A percentile compares a stretch with the other conserved stretches of the same genome.
These are phyloP conservation scores for Leuctra nigra DNA, from an alignment of 2,888 invertebrate genomes.

Conservation along the genomic window DNA sequence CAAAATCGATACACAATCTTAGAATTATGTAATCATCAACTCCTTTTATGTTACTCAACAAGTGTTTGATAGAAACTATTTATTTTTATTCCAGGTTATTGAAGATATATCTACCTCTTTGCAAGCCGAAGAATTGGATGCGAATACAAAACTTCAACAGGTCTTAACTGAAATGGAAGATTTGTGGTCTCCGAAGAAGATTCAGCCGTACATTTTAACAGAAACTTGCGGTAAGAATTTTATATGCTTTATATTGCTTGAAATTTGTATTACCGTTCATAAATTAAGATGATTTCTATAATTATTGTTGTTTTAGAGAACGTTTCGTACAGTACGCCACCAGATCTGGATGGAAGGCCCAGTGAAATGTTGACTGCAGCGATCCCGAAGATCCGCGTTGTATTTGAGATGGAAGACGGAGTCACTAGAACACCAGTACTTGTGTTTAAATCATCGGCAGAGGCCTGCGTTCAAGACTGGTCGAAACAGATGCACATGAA, in stretches of 20 bases:
- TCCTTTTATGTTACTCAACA: too few relatives aligned
- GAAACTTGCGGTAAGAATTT: constrained; percentile 31
- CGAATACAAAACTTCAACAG: constrained; percentile 17
- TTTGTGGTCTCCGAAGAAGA: constrained; percentile 64
- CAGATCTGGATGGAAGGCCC: constrained; percentile 30
- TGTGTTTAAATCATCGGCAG: constrained; percentile 48
- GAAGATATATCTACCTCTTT: constrained; percentile 39
- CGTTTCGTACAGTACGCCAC: constrained; percentile 21
- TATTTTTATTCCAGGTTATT: constrained; percentile 45
- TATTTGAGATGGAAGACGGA: constrained; percentile 56
- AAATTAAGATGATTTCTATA: neutral
- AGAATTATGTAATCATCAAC: too few relatives aligned
- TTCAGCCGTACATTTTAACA: constrained; percentile 39
- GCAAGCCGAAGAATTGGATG: constrained; percentile 31
- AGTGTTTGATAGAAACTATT: too few relatives aligned
- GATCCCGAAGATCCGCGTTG: constrained; percentile 52
- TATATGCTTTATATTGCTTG: neutral
- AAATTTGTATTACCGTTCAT: neutral
- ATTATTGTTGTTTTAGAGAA: constrained; percentile 18
- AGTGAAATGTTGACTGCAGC: constrained; percentile 47
- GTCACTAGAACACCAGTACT: constrained; percentile 46
- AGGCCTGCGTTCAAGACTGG: constrained; percentile 60
- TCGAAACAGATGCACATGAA: constrained; percentile 49
- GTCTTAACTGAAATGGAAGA: constrained; percentile 40
- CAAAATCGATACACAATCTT: too few relatives aligned